Base-by-base conservation (phyloP, 2,797 vertebrate genomes). In the Steatocranus sp. region DNA sequence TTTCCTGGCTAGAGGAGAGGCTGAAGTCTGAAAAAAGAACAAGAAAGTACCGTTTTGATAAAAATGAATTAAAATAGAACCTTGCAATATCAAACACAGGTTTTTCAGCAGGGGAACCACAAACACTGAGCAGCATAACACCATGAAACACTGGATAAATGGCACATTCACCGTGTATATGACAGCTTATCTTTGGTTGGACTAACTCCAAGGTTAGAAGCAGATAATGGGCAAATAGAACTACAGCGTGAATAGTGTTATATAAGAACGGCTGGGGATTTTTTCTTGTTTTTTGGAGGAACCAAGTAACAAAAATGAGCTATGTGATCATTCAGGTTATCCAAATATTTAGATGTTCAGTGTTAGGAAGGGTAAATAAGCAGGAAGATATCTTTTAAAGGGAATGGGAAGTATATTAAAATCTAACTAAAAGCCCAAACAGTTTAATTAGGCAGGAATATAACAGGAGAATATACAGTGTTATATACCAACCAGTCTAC, bases 11-110 rank as follows among this genome's bases (percentile, higher is more conserved):
- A 34, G 86, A 83, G 86, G 88, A 86, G 81, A 91, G 82, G 81
- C 63, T 92, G 87, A 86, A 84, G 85, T 92, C 95, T 96, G 85
- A 2, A 25, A 17, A 17, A 61, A 41, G 78, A 0, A 27, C 38
- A 6, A 76, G 11, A 78, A 38, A 73, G 12, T 73, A 46, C 3
- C 0, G 6, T 11, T 43, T 46, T 70, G 1, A 70, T 46, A 8
- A 1, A 9, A 41, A 6, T 4, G 14, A 74, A 32, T 17, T 53
- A 23, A 58, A 79, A 75, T 9, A 2, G 1, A 79, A 10, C 51
- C 49, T n/a, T 34, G 25, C 5, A 70, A 18, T 23, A 2, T 2
- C 7, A 53, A 17, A 4, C 8, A 25, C 3, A 79, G 3, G 46
- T 48, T 66, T 20, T 56, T 27, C n/a, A 36, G 46, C n/a, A 43